Evolutionary conservation across 2,113 vertebrate genomes (phyloP).

Genomic region (Cavia porcellus): DNA sequence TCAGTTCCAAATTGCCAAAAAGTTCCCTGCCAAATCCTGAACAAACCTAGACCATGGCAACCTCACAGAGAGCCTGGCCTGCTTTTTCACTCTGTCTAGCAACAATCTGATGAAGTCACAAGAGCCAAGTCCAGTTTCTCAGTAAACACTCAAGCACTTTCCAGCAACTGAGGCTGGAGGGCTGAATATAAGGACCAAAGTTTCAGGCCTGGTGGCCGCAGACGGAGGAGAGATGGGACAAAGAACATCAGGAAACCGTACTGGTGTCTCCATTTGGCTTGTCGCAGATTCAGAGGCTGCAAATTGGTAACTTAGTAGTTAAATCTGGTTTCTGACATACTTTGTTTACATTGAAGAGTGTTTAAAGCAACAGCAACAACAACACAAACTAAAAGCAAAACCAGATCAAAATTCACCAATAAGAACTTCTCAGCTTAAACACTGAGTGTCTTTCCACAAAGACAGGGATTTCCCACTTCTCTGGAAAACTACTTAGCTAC

Average conservation of each 20-base stretch:
- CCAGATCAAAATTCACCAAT: neutral
- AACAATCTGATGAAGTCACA: too few relatives aligned
- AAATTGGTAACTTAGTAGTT: neutral
- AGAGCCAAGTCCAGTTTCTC: neutral
- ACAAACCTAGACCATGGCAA: neutral
- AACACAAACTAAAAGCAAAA: neutral
- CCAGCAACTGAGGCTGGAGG: neutral
- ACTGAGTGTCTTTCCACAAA: neutral
- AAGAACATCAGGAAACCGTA: too few relatives aligned
- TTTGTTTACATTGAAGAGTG: neutral
- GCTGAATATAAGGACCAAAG: rapidly evolving
- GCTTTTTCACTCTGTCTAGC: neutral
- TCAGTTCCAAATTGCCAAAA: too few relatives aligned
- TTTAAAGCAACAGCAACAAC: neutral
- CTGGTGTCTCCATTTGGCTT: neutral
- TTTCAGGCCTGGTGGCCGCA: rapidly evolving
- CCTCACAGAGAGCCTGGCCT: neutral
- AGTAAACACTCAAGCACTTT: neutral
- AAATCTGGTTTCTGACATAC: neutral
- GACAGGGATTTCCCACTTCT: neutral
- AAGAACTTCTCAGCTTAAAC: neutral
- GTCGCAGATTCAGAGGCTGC: neutral
- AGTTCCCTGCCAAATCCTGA: too few relatives aligned
- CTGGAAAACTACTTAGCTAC: neutral
- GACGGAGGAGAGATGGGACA: rapidly evolving